Evolutionary conservation across 2,888 invertebrate species (phyloP).

Genomic region (Tachina fera): DNA sequence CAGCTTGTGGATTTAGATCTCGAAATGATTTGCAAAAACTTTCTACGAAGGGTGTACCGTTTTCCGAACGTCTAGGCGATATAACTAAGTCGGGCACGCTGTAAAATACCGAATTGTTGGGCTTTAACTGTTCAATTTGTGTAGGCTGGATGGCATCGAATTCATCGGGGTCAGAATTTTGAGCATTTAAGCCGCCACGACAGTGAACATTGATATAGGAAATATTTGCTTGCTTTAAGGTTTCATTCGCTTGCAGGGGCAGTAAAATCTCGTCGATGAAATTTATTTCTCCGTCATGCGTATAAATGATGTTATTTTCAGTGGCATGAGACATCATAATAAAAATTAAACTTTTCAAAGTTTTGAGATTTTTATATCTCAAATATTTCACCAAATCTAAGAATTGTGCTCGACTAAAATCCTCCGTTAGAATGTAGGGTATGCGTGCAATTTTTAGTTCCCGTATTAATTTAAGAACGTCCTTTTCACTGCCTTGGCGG

Average conservation of each 20-base stretch:
- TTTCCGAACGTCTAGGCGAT: slow-evolving; percentile 3
- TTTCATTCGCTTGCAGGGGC: slow-evolving; percentile 22
- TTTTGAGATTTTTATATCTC: neutral
- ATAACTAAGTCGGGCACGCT: slow-evolving; percentile 28
- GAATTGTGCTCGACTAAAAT: slow-evolving; percentile 23
- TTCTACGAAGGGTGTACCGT: slow-evolving; percentile 31
- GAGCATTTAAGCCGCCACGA: slow-evolving; percentile 29
- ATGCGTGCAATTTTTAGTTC: slow-evolving; percentile 37
- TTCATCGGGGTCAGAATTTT: slow-evolving; percentile 6
- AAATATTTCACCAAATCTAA: slow-evolving; percentile 5
- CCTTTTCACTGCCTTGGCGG: slow-evolving; percentile 42
- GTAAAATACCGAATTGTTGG: slow-evolving; percentile 18
- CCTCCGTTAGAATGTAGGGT: slow-evolving; percentile 37
- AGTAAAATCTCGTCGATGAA: slow-evolving; percentile 32
- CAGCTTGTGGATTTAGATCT: neutral
- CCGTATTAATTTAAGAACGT: slow-evolving; percentile 24
- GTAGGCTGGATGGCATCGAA: slow-evolving; percentile 33
- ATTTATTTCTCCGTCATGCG: slow-evolving; percentile 36
- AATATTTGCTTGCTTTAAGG: neutral
- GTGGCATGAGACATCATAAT: slow-evolving; percentile 48
- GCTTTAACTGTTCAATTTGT: neutral
- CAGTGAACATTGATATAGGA: slow-evolving; percentile 26
- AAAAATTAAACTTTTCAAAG: slow-evolving; percentile 28
- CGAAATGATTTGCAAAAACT: slow-evolving; percentile 41
- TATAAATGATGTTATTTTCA: slow-evolving; percentile 24